phyloP scores from a whole-genome alignment of 2,797 vertebrate genomes.

The Florisuga fusca region DNA sequence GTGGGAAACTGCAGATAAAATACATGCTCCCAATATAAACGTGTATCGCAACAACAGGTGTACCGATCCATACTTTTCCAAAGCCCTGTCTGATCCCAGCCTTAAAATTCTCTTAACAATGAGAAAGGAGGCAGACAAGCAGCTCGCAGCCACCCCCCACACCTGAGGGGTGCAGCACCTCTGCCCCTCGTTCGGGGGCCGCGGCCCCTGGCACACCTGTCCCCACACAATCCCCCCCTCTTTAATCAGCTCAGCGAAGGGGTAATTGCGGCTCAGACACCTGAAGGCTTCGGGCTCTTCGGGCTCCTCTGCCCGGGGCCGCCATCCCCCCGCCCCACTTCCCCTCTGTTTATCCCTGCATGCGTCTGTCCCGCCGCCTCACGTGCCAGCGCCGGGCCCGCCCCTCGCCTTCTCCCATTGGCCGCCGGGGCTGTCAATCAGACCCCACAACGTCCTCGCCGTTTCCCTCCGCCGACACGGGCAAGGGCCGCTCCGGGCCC shows the following conservation, averaged over 20 bases:
- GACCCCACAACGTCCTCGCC: background rate
- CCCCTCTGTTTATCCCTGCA: conserved; percentile 59
- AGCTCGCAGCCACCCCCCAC: too few species aligned
- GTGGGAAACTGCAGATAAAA: background rate
- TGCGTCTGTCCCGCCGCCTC: conserved; percentile 12
- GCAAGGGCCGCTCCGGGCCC: background rate
- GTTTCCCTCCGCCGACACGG: conserved; percentile 45
- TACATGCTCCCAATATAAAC: rapidly evolving
- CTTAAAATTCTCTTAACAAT: background rate
- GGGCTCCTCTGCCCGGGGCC: background rate
- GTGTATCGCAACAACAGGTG: background rate
- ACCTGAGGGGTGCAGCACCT: background rate
- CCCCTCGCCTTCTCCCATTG: conserved; percentile 8
- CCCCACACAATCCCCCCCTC: background rate
- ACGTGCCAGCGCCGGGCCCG: conserved; percentile 1
- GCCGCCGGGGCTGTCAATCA: background rate
- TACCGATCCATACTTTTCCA: background rate
- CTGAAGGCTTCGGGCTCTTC: rapidly evolving
- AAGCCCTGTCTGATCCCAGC: background rate
- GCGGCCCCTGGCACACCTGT: background rate
- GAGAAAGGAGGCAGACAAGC: rapidly evolving
- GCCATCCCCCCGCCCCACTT: background rate
- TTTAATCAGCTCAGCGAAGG: background rate
- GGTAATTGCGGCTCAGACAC: rapidly evolving
- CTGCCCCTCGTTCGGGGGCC: too few species aligned